Percentiles rank a stretch among this genome's conserved stretches.
Conservation (phyloP, 1,140 invertebrate species). For the Mesaphorura yosii region DNA sequence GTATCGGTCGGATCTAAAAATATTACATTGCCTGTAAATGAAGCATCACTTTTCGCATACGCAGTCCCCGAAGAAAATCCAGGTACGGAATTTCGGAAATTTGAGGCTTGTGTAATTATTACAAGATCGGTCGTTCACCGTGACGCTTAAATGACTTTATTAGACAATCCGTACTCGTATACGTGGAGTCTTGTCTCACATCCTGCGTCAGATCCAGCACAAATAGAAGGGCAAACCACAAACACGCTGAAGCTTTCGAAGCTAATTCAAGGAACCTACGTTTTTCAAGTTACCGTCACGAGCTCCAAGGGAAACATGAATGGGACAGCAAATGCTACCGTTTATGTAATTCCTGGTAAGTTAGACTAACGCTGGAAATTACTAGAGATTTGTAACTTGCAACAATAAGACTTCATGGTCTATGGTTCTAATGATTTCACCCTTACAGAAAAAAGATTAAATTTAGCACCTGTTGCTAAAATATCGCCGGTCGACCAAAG, state of each 20-base stretch:
- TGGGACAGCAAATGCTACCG: constrained; percentile 76
- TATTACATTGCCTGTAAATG: constrained; percentile 59
- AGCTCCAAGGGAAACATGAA: constrained; percentile 47
- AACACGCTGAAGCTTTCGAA: constrained; percentile 61
- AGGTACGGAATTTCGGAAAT: constrained; percentile 37
- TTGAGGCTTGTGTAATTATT: background rate
- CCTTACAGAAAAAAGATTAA: constrained; percentile 61
- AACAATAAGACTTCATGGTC: too few relatives aligned
- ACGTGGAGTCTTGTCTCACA: constrained; percentile 74
- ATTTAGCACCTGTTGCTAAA: constrained; percentile 70
- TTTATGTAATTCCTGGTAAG: constrained; percentile 74
- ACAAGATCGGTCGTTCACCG: constrained; percentile 9
- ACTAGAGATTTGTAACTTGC: background rate
- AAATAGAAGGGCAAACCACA: constrained; percentile 75
- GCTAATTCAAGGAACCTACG: constrained; percentile 71
- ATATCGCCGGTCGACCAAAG: constrained; percentile 71
- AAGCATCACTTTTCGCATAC: constrained; percentile 63
- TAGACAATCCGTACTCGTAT: constrained; percentile 65
- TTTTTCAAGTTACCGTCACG: constrained; percentile 74
- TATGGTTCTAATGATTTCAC: constrained; percentile 16
- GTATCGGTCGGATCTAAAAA: constrained; percentile 66
- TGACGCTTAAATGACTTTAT: constrained; percentile 13
- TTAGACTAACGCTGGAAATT: constrained; percentile 23
- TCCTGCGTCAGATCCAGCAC: constrained; percentile 61
- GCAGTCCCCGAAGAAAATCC: constrained; percentile 61